Evolutionary conservation across 2,888 invertebrate species (phyloP), one percentile per base, ranked within the genome.

Genomic region (Tachina lurida): DNA sequence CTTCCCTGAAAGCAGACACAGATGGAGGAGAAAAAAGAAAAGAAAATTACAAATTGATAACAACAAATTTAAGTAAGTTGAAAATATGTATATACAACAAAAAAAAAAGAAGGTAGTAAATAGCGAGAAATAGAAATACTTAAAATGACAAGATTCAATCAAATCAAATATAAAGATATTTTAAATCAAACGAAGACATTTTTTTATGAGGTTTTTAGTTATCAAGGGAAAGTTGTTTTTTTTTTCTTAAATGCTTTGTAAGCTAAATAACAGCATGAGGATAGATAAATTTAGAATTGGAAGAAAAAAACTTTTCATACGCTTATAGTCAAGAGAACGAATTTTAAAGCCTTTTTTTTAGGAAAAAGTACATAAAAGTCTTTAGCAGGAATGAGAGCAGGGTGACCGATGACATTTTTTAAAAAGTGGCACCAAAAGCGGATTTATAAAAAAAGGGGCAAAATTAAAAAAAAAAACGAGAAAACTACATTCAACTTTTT

Each of bases 1-100:
- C 96, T 86, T 95, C 95, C 92, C 98, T 98, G 93, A 87, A 88
- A 90, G 90, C 88, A 83, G 31, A 68, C 71, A 68, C 71, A 67
- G 63, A 58, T 31, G 10, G n/a, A 10, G 9, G 10, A 62, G 4
- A 31, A 15, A 47, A 60, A 47, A 56, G 65, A 70, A 41, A 31
- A 31, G 31, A 31, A 31, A 31, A 17, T 60, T 49, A 80, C 45
- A 67, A 71, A 68, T 80, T 60, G 49, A 58, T 52, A 71, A 75
- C 74, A 84, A 84, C 70, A 70, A 19, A 54, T 54, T 63, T 63
- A 31, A 17, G 5, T 54, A 63, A 17, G 62, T 45, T 49, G 41
- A 67, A 47, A 58, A 62, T 3, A 19, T 17, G 31, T 60, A n/a
- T 73, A 8, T 31, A 39, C 60, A 41, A 31, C n/a, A 7, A 60